Base-by-base conservation (phyloP, 2,797 vertebrate species). In the Heliangelus exortis region DNA sequence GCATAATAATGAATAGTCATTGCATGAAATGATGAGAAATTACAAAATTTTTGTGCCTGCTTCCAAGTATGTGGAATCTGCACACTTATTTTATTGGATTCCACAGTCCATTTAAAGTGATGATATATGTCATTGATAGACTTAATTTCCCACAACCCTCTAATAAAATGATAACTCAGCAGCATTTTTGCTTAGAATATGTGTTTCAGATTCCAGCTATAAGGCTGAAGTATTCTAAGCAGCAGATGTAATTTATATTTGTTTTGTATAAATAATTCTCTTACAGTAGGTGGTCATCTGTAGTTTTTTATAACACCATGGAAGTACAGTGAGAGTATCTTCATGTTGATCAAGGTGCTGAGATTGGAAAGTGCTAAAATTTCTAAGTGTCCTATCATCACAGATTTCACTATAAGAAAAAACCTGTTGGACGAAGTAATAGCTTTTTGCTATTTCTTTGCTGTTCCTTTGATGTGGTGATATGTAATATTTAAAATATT, bases 21-120 rank as follows among this genome's bases (percentile, higher is more conserved):
- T 84, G 76, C 93, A 90, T 97, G 92, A 96, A 95, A 95, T 96
- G 73, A 84, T 50, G 29, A 84, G 65, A 96, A 95, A 97, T 96
- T 84, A 80, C 61, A 78, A 74, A 36, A 20, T 36, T 82, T 87
- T 84, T 90, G 31, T 71, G 55, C 45, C 36, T 10, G 34, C 62
- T 88, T 89, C 76, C 26, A 88, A 84, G 53, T 91, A 36, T 51
- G 28, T 76, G 76, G 68, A 90, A 92, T 93, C 57, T 47, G 53
- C 81, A 76, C 83, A 82, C 51, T 93, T 95, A 91, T 66, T 91
- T 92, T 92, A 91, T 86, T 86, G 83, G 76, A 93, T 92, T 94
- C 83, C 85, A 96, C 91, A 96, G 79, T 92, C 90, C 57, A 90
- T 93, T 92, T 92, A 57, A 93, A 95, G 26, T 67, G 59, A 80